These are phyloP conservation scores for Melinopterus prodromus DNA, from an alignment of 2,888 invertebrate genomes.

Conservation along the genomic window DNA sequence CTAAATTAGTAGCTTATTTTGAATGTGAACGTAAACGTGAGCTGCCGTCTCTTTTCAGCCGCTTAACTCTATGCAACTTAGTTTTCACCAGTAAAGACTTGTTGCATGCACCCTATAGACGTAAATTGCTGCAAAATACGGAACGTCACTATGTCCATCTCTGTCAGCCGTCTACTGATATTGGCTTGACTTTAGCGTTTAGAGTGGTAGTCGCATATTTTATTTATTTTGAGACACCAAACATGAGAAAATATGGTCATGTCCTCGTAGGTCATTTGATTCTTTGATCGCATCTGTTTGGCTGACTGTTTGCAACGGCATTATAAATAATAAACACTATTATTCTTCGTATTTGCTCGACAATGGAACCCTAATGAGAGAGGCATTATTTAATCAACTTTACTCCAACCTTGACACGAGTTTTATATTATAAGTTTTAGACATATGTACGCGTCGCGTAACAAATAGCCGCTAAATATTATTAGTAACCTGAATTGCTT, in stretches of 20 bases:
- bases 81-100: too few relatives aligned
- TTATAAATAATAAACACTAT: neutral
- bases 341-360: neutral
- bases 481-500: constrained; percentile 12
- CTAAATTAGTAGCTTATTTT: too few relatives aligned
- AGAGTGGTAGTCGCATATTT: too few relatives aligned
- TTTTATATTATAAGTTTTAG: constrained; percentile 21
- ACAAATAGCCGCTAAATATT: constrained; percentile 17
- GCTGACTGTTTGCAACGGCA: neutral
- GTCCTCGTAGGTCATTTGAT: neutral
- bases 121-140: too few relatives aligned
- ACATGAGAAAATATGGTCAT: neutral
- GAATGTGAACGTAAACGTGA: too few relatives aligned
- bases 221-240: neutral
- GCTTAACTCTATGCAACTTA: too few relatives aligned
- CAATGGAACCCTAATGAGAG: constrained; percentile 12
- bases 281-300: neutral
- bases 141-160: too few relatives aligned
- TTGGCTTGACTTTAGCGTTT: too few relatives aligned
- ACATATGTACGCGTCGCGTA: constrained; percentile 19
- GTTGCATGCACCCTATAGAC: too few relatives aligned
- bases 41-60: too few relatives aligned
- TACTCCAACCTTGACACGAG: constrained; percentile 11
- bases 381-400: constrained; percentile 17
- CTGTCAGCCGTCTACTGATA: too few relatives aligned